Percentiles rank a stretch among this genome's conserved stretches.
phyloP scores from a whole-genome alignment of 1,140 invertebrate species.

The Zaprionus ghesquierei region DNA sequence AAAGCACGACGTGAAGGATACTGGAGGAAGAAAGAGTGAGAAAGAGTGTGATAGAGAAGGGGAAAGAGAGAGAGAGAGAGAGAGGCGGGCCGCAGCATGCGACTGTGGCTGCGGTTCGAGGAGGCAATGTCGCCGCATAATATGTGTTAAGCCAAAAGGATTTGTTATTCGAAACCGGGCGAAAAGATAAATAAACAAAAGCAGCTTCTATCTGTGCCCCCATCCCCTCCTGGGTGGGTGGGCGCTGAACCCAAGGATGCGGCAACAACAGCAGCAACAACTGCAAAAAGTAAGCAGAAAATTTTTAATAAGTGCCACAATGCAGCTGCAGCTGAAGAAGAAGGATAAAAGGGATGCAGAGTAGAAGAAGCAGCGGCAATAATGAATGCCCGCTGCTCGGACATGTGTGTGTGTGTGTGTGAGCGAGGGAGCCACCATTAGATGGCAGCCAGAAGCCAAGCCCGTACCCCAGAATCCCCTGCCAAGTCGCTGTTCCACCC shows the following conservation, averaged over 20 bases:
- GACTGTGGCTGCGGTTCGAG: not conserved
- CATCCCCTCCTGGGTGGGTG: conserved; percentile 2
- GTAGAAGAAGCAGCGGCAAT: conserved; percentile 34
- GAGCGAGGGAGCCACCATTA: not conserved
- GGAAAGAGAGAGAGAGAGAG: conserved; percentile 2
- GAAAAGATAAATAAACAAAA: conserved; percentile 82
- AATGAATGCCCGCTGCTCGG: conserved; percentile 54
- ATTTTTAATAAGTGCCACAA: conserved; percentile 81
- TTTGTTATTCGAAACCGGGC: conserved; percentile 81
- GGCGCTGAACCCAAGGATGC: conserved; percentile 41
- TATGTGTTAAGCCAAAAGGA: conserved; percentile 82
- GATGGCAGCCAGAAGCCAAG: conserved; percentile 52
- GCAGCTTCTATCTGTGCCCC: conserved; percentile 43
- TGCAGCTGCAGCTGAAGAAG: conserved; percentile 49
- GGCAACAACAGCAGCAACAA: conserved; percentile 9
- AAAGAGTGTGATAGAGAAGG: not conserved
- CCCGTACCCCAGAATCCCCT: conserved; percentile 37
- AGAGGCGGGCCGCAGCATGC: not conserved
- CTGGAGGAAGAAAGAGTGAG: not conserved
- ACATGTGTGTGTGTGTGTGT: conserved; percentile 24
- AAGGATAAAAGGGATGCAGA: conserved; percentile 29
- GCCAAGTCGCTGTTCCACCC: conserved; percentile 8
- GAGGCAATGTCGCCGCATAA: conserved; percentile 60
- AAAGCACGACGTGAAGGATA: conserved; percentile 31
- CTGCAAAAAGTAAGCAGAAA: conserved; percentile 51